phyloP scores from a whole-genome alignment of 2,888 invertebrate species.

The Sthenelais limicola region DNA sequence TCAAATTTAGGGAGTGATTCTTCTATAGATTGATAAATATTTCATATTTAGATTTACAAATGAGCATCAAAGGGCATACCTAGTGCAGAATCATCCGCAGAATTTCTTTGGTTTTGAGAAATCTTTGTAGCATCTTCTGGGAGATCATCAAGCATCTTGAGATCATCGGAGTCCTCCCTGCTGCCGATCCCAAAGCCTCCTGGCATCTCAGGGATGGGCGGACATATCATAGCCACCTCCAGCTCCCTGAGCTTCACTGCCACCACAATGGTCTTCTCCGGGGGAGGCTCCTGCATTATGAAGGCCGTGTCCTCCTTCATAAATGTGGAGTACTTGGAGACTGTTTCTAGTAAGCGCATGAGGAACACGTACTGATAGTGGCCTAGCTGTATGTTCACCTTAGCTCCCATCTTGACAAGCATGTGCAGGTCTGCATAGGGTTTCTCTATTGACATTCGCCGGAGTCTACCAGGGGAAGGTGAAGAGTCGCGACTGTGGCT shows the following conservation, averaged over 20 bases:
- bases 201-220: constrained; percentile 50
- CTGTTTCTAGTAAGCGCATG: constrained; percentile 85
- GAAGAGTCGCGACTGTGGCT: background rate
- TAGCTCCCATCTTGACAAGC: constrained; percentile 85
- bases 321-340: constrained; percentile 71
- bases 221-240: constrained; percentile 85
- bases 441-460: constrained; percentile 13
- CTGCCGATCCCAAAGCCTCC: constrained; percentile 3
- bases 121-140: constrained; percentile 17
- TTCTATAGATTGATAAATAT: no score
- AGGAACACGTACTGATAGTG: constrained; percentile 94
- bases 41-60: no score
- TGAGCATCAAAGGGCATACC: constrained; percentile 3
- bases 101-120: background rate
- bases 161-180: constrained; percentile 41
- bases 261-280: constrained; percentile 47
- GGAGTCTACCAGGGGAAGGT: background rate
- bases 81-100: constrained; percentile 9
- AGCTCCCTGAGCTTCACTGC: constrained; percentile 87
- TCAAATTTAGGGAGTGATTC: no score
- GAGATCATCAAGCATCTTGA: constrained; percentile 33
- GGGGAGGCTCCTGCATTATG: constrained; percentile 37
- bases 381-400: constrained; percentile 91
- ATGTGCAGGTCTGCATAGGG: constrained; percentile 79
- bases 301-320: constrained; percentile 58